Conservation (phyloP, 2,113 vertebrate species). For the Xyrauchen texanus region DNA sequence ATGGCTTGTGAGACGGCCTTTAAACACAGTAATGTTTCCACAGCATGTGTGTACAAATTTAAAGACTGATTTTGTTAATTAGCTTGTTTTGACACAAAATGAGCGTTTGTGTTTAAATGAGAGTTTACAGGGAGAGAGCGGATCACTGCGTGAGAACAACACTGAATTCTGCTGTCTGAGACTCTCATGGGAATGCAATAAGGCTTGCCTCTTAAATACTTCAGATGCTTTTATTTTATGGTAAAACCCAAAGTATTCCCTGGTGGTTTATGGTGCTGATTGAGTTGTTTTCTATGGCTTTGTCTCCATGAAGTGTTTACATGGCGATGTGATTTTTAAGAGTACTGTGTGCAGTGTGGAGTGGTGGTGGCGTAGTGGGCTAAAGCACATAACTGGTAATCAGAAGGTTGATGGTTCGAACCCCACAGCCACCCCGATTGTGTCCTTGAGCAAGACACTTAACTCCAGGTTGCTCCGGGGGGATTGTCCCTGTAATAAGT, state of each 20-base stretch:
- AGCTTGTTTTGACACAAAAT: slow-evolving; percentile 58
- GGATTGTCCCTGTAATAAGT: too few species aligned
- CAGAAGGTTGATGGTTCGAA: too few species aligned
- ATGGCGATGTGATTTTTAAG: too few species aligned
- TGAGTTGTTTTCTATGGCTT: too few species aligned
- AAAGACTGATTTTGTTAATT: slow-evolving; percentile 44
- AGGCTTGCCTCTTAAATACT: slow-evolving; percentile 38
- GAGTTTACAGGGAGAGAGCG: slow-evolving; percentile 15
- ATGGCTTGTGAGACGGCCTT: slow-evolving; percentile 19
- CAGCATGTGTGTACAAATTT: not conserved
- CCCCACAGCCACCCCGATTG: too few species aligned
- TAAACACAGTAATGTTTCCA: slow-evolving; percentile 10
- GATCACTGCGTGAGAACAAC: slow-evolving; percentile 13
- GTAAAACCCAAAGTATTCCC: not conserved
- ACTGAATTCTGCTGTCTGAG: not conserved
- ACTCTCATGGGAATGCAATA: slow-evolving; percentile 17
- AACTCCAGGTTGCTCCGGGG: too few species aligned
- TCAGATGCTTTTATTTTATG: slow-evolving; percentile 41
- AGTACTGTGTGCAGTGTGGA: too few species aligned
- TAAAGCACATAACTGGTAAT: too few species aligned
- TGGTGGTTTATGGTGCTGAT: too few species aligned
- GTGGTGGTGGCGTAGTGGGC: too few species aligned
- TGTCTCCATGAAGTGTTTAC: too few species aligned
- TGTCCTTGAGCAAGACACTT: too few species aligned
- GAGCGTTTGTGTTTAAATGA: slow-evolving; percentile 42